Evolutionary conservation across 2,797 vertebrate genomes (phyloP).

Genomic region (Pempheris klunzingeri): DNA sequence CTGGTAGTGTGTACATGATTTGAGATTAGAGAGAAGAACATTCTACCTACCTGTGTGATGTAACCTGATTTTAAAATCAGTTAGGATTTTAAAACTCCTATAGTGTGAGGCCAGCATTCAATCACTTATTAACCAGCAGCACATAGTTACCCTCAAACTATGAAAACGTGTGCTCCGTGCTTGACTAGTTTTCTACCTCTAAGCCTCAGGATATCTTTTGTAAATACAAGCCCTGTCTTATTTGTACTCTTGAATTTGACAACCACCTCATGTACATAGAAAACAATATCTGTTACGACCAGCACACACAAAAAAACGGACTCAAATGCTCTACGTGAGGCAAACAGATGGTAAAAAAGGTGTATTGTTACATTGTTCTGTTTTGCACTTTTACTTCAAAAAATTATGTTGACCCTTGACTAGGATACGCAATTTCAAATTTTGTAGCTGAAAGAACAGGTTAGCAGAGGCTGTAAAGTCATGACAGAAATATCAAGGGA

Average conservation of each 20-base stretch:
- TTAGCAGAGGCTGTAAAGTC: conserved; percentile 7
- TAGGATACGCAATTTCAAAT: background rate
- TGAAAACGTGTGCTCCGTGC: conserved; percentile 3
- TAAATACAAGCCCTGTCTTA: conserved; percentile 1
- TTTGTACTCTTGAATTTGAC: conserved; percentile 5
- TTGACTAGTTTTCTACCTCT: conserved; percentile 11
- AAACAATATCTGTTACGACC: background rate
- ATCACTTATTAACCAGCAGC: conserved; percentile 13
- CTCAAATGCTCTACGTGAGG: too few species aligned
- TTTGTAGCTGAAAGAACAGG: conserved; percentile 15
- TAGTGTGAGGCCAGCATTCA: too few species aligned
- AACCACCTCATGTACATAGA: conserved; percentile 1
- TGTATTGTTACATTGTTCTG: conserved; percentile 10
- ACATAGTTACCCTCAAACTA: conserved; percentile 20
- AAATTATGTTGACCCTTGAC: conserved; percentile 6
- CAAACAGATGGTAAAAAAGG: too few species aligned
- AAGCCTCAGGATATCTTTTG: conserved; percentile 30
- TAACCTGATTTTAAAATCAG: too few species aligned
- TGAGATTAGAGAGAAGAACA: too few species aligned
- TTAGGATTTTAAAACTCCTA: too few species aligned
- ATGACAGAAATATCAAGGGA: conserved; percentile 25
- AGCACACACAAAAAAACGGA: too few species aligned
- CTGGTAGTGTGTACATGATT: too few species aligned
- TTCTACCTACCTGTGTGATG: too few species aligned
- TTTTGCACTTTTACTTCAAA: background rate